Evolutionary conservation across 2,113 vertebrate genomes (phyloP), one percentile per base, ranked within the genome.

Genomic region (Stigmatopora argus): DNA sequence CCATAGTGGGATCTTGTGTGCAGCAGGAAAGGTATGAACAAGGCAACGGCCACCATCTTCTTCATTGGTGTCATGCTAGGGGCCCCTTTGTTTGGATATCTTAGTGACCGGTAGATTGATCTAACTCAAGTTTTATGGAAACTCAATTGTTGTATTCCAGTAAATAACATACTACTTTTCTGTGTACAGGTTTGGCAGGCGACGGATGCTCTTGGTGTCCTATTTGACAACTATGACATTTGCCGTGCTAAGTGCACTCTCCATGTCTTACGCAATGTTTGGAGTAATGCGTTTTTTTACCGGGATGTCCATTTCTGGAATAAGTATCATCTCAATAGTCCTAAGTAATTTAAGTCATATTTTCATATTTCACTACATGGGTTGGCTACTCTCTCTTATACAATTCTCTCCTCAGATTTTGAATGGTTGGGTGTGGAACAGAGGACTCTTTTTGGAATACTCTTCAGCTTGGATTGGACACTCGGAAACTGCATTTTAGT

Each of bases 1-100:
- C 70, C 73, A 44, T 86, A 98, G 94, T 96, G 94, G 94, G 91
- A 97, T 81, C 91, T 98, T 0, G 93, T 98, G 67, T 97, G 95
- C 4, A 83, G 90, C 68, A 91, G 75, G 62, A 95, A 91, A n/a
- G 83, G 90, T 65, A 83, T 95, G 83, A 94, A 92, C 76, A 92
- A 90, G 71, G 88, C 85, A 0, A 83, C 89, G 0, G 93, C 91
- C 18, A 95, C 94, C 14, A 77, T 92, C 70, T 98, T 97, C 82
- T 97, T 96, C 65, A 53, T 87, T 0, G 94, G 94, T 0, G 91
- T 95, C 26, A 94, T 94, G 8, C 6, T 81, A n/a, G 95, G 94
- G 55, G 90, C 94, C 0, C 72, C 92, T 63, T 47, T 91, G 14
- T 95, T 92, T 4, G 94, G 94, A 45, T 89, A 89, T 75, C 88